phyloP scores from a whole-genome alignment of 2,888 invertebrate genomes.

The Melinaea menophilus region DNA sequence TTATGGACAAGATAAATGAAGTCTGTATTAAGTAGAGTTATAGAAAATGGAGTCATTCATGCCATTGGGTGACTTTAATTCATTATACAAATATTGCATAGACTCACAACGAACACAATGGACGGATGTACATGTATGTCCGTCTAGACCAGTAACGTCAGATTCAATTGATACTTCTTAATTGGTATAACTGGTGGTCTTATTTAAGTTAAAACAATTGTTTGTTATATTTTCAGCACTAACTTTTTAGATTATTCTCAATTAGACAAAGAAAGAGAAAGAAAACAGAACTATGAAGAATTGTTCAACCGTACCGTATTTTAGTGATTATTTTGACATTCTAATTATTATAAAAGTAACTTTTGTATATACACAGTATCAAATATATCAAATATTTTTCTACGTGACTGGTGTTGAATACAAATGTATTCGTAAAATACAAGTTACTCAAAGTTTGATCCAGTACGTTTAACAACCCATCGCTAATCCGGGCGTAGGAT shows the following conservation, averaged over 20 bases:
- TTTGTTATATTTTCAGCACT: background rate
- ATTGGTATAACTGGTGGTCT: conserved; percentile 27
- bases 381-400: conserved; percentile 11
- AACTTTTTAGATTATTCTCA: too few relatives aligned
- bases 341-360: background rate
- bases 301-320: too few relatives aligned
- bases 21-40: background rate
- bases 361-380: background rate
- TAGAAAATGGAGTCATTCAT: background rate
- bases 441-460: conserved; percentile 58
- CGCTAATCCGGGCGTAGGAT: conserved; percentile 69
- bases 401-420: conserved; percentile 13
- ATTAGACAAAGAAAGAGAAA: too few relatives aligned
- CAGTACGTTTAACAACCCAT: conserved; percentile 65
- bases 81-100: conserved; percentile 47
- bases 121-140: conserved; percentile 57
- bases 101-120: conserved; percentile 59
- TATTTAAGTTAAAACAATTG: conserved; percentile 9
- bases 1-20: conserved; percentile 4
- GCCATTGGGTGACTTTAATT: background rate
- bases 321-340: background rate
- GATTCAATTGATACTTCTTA: conserved; percentile 47
- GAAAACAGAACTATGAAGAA: too few relatives aligned
- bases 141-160: conserved; percentile 56
- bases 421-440: conserved; percentile 30